Evolutionary conservation across 2,888 invertebrate species (phyloP), one percentile per base, ranked within the genome.

Genomic region (Brachylomia viminalis): DNA sequence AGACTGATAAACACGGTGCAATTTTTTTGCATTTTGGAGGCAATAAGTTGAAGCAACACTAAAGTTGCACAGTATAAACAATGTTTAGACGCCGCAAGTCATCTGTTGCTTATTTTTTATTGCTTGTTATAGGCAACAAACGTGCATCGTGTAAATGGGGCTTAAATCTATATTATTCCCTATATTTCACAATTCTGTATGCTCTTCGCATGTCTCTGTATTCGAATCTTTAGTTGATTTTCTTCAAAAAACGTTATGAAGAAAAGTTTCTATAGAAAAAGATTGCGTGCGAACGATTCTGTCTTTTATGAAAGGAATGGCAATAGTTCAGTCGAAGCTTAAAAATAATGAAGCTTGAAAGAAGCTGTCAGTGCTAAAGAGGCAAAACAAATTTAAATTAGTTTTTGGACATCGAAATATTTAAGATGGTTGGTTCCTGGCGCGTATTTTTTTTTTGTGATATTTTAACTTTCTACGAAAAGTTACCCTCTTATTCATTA

Each of bases 311-410:
- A 67, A 54, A 52, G 85, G 85, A 81, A 86, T 83, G 85, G 38
- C 56, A 64, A 81, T 27, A 76, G 70, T 70, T 86, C 87, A 87
- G 86, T 87, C 86, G 23, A 71, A 79, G 72, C 75, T 80, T 77
- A 85, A 66, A 56, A 47, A 47, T 72, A 75, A 27, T 62, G n/a
- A 59, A 17, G 10, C 7, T 30, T 11, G 10, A 15, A 62, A 23
- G 13, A 52, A 42, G 23, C 49, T 66, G 61, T 65, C 71, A 74
- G 74, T 64, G 42, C 27, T 11, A 58, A 47, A 58, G n/a, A 30
- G n/a, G 17, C 10, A n/a, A 23, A 49, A 45, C 27, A 65, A 27
- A 5, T 33, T 10, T 20, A 45, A 27, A 27, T 13, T 45, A 27
- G 27, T 30, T 30, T 27, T 54, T 54, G 5, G 33, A n/a, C 11